Percentiles rank a stretch among this genome's conserved stretches.
These are phyloP conservation scores for Crocidura indochinensis DNA, from an alignment of 2,797 vertebrate species.

Conservation along the genomic window DNA sequence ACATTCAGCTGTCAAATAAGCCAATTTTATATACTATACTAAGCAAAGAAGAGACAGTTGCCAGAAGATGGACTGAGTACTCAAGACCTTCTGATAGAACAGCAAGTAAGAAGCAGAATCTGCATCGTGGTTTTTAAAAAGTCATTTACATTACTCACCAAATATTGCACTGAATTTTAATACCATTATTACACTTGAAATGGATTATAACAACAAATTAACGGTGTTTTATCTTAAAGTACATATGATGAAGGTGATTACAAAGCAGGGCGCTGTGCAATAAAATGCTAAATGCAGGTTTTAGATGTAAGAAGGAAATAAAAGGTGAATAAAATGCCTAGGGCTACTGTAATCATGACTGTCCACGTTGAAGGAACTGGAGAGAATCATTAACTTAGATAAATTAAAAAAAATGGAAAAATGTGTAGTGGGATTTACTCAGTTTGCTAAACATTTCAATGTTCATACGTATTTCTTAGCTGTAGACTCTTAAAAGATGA, in stretches of 20 bases:
- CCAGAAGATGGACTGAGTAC: slow-evolving; percentile 43
- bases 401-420: slow-evolving; percentile 30
- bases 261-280: background rate
- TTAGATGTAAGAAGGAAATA: background rate
- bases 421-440: background rate
- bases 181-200: background rate
- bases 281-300: slow-evolving; percentile 38
- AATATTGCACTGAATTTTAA: slow-evolving; percentile 31
- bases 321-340: background rate
- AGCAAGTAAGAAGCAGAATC: slow-evolving; percentile 1
- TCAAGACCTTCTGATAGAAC: slow-evolving; percentile 28
- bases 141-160: background rate
- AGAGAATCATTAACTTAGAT: slow-evolving; percentile 29
- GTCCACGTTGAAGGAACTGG: background rate
- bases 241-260: background rate
- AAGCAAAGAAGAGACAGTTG: background rate
- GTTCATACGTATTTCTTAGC: background rate
- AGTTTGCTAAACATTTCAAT: slow-evolving; percentile 19
- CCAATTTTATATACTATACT: slow-evolving; percentile 58
- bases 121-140: slow-evolving; percentile 43
- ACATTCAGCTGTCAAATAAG: slow-evolving; percentile 24
- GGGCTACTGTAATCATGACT: background rate
- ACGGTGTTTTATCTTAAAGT: slow-evolving; percentile 35
- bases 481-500: background rate
- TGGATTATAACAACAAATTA: slow-evolving; percentile 2